Percentiles rank a stretch among this genome's conserved stretches.
These are phyloP conservation scores for Sebastes wilsoni DNA, from an alignment of 2,797 vertebrate species.

Conservation along the genomic window DNA sequence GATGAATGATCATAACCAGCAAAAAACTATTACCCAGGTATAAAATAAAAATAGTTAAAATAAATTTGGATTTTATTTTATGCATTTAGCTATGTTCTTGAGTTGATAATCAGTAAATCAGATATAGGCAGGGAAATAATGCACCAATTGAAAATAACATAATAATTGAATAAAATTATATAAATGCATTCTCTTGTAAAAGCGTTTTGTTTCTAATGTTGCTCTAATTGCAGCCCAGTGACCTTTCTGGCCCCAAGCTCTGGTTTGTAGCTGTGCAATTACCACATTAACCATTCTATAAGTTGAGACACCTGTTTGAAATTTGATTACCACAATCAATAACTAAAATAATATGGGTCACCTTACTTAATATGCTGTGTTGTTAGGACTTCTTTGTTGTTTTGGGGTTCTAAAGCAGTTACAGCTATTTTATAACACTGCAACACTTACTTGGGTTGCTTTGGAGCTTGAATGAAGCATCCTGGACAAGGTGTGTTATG, in stretches of 20 bases:
- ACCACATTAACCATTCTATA: slow-evolving; percentile 17
- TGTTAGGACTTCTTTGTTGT: not conserved
- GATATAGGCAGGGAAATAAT: not conserved
- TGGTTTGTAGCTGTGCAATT: slow-evolving; percentile 16
- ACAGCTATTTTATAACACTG: not conserved
- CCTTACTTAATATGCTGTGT: not conserved
- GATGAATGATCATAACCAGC: not conserved
- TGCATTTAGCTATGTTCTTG: not conserved
- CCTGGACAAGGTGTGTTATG: not conserved
- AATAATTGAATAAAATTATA: not conserved
- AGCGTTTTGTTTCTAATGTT: not conserved
- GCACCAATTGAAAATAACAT: not conserved
- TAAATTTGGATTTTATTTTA: not conserved
- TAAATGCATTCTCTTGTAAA: not conserved
- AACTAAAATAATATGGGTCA: not conserved
- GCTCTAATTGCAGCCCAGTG: not conserved
- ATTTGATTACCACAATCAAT: not conserved
- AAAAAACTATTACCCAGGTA: not conserved
- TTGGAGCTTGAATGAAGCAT: not conserved
- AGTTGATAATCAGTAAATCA: not conserved
- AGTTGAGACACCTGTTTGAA: slow-evolving; percentile 14
- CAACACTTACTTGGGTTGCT: not conserved
- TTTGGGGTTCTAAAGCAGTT: not conserved
- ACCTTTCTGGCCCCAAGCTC: not conserved
- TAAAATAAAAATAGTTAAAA: not conserved